Evolutionary conservation across 1,140 invertebrate genomes (phyloP).

Genomic region (Kradibia gibbosae): DNA sequence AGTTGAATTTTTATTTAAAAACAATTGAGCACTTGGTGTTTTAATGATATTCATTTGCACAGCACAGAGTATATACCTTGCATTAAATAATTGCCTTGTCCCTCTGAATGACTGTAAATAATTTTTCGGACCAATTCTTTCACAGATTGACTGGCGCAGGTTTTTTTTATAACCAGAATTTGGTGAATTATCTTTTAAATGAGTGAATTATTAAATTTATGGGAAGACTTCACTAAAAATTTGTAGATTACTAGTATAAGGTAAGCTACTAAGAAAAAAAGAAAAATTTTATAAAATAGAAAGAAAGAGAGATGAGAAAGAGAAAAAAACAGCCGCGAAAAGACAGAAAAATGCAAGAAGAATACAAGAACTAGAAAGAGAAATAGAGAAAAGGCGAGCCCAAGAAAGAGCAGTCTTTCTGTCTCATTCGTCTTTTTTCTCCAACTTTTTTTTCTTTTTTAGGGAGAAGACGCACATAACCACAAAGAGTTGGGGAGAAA

Average conservation of each 20-base stretch:
- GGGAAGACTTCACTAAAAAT: background rate
- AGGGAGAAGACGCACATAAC: background rate
- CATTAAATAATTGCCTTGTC: too few species aligned
- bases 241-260: background rate
- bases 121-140: too few species aligned
- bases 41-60: too few species aligned
- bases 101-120: too few species aligned
- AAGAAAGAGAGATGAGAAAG: slow-evolving; percentile 14
- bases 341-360: slow-evolving; percentile 25
- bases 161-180: too few species aligned
- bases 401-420: slow-evolving; percentile 50
- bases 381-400: slow-evolving; percentile 44
- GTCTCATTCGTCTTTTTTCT: slow-evolving; percentile 36
- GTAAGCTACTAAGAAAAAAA: background rate
- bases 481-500: background rate
- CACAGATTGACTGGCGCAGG: too few species aligned
- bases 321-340: background rate
- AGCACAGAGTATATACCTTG: too few species aligned
- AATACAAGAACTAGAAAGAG: slow-evolving; percentile 43
- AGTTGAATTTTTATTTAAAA: too few species aligned
- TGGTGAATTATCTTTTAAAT: too few species aligned
- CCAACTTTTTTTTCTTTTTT: slow-evolving; percentile 7
- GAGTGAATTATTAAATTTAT: background rate
- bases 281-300: background rate
- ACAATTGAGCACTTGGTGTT: too few species aligned